Conservation (phyloP, 2,888 invertebrate species). For the Terebella lapidaria region DNA sequence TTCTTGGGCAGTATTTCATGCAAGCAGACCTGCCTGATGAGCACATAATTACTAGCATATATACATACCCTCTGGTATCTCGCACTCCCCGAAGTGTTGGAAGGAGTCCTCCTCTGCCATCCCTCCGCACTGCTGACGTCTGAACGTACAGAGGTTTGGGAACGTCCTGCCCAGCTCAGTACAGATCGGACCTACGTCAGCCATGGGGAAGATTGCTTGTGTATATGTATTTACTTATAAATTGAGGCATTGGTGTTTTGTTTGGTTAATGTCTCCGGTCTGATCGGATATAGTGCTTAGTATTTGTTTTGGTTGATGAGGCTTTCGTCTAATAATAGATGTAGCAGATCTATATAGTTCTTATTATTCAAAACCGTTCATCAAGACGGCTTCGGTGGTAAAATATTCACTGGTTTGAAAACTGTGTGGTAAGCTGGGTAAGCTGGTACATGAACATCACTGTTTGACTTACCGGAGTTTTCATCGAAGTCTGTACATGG, state of each 20-base stretch:
- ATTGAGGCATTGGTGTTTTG: too few species aligned
- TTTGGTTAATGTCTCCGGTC: too few species aligned
- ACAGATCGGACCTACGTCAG: constrained; percentile 2
- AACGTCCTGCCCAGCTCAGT: constrained; percentile 1
- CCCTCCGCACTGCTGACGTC: neutral
- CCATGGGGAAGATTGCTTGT: too few species aligned
- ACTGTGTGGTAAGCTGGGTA: neutral
- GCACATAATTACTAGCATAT: neutral
- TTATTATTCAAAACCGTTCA: too few species aligned
- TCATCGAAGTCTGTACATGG: neutral
- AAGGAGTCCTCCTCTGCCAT: neutral
- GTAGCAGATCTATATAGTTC: neutral
- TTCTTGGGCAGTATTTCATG: too few species aligned
- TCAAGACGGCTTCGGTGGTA: too few species aligned
- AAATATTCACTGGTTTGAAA: too few species aligned
- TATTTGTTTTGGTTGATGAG: neutral
- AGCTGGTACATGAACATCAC: neutral
- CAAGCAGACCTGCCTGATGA: neutral
- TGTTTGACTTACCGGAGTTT: neutral
- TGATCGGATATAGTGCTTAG: too few species aligned
- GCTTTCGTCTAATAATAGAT: too few species aligned
- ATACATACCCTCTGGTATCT: neutral
- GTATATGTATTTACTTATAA: too few species aligned
- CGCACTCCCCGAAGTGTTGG: neutral
- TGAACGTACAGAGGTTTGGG: constrained; percentile 2